Conservation (phyloP, 2,888 invertebrate species). For the Cactoblastis cactorum region DNA sequence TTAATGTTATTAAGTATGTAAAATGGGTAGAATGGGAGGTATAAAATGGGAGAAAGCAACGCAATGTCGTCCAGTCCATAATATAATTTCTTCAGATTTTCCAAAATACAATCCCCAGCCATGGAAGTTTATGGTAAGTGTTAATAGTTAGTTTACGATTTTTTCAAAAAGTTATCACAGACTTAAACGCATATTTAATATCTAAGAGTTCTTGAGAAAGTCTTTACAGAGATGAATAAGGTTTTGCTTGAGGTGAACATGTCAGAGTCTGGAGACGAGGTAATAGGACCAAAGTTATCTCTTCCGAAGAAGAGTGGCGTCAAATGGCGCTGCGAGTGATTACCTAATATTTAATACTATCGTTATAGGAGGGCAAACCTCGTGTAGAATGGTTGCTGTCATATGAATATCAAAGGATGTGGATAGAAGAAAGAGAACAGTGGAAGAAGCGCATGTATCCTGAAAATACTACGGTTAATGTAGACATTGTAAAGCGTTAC, state of each 20-base stretch:
- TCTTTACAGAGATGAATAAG: no score
- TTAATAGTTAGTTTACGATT: no score
- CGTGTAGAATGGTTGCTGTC: constrained; percentile 72
- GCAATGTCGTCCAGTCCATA: constrained; percentile 66
- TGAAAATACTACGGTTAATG: constrained; percentile 60
- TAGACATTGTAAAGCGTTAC: constrained; percentile 68
- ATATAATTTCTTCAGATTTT: constrained; percentile 78
- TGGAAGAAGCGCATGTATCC: constrained; percentile 78
- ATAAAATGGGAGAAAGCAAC: constrained; percentile 74
- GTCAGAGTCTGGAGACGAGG: no score
- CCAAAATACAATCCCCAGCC: constrained; percentile 70
- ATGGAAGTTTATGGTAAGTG: constrained; percentile 75
- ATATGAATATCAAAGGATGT: constrained; percentile 79
- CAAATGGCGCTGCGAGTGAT: no score
- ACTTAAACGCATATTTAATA: no score
- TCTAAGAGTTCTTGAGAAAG: no score
- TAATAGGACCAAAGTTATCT: no score
- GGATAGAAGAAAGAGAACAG: constrained; percentile 75
- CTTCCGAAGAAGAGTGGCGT: no score
- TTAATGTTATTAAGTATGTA: constrained; percentile 4
- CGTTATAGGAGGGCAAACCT: constrained; percentile 54
- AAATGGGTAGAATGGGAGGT: constrained; percentile 52
- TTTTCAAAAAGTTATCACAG: no score
- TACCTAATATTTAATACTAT: neutral
- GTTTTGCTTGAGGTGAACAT: no score